These are phyloP conservation scores for Sinosuthora webbiana DNA, from an alignment of 2,113 vertebrate genomes.

Conservation along the genomic window DNA sequence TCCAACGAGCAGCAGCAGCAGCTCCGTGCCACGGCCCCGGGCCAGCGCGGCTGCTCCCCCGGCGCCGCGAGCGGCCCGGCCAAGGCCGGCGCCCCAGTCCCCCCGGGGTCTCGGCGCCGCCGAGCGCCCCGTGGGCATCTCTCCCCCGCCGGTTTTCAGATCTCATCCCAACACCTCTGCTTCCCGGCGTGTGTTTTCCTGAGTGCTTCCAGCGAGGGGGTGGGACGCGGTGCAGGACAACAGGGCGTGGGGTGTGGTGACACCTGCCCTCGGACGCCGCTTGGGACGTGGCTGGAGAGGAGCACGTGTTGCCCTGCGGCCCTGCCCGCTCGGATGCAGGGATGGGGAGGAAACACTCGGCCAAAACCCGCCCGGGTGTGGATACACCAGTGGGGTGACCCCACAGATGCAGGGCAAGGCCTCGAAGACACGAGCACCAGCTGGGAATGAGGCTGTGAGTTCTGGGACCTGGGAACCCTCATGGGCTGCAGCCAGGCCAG, in stretches of 20 bases:
- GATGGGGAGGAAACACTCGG: neutral
- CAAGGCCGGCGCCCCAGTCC: neutral
- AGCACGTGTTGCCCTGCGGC: neutral
- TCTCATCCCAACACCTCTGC: neutral
- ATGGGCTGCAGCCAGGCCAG: fast-evolving
- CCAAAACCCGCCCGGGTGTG: fast-evolving
- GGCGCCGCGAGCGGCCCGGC: neutral
- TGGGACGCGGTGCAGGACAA: neutral
- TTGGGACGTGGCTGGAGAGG: neutral
- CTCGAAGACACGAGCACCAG: fast-evolving
- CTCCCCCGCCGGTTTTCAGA: neutral
- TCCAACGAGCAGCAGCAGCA: neutral
- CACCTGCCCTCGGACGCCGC: neutral
- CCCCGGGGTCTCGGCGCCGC: neutral
- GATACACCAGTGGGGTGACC: fast-evolving
- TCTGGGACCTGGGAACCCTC: fast-evolving
- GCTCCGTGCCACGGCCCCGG: neutral
- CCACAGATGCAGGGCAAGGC: neutral
- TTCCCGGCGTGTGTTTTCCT: neutral
- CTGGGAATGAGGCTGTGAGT: fast-evolving
- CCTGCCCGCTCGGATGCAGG: neutral
- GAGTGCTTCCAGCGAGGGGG: neutral
- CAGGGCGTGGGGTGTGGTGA: neutral
- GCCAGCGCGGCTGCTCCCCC: neutral
- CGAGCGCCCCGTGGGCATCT: neutral